Evolutionary conservation across 2,113 vertebrate genomes (phyloP), one percentile per base, ranked within the genome.

Genomic region (Oceanites oceanicus): DNA sequence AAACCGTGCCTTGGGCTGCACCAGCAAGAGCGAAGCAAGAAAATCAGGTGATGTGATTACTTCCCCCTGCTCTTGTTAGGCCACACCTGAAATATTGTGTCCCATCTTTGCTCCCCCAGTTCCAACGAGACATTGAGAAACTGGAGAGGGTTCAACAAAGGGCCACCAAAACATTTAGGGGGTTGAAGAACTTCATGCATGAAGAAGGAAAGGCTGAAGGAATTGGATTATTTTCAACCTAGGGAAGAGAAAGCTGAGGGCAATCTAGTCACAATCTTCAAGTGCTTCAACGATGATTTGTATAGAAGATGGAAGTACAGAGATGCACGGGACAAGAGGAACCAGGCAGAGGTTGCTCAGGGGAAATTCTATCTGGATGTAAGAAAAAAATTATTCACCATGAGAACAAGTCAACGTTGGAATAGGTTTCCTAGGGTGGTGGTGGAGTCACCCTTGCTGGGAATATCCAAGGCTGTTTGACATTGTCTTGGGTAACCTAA

Each of bases 1-100:
- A 88, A 70, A 44, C 50, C 1, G 2, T 59, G 38, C 53, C 44
- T 76, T 63, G 77, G n/a, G 9, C 79, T 74, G 27, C 0, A 0
- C 61, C 84, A 70, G 32, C 68, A 70, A 29, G 32, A 81, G 44
- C 1, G 0, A 16, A 50, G 68, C 32, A n/a, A 55, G 52, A 23
- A 58, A 44, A 66, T 29, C 6, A 5, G 2, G 8, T 53, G 27
- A 14, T 47, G 29, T 10, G 30, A 9, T 86, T 38, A 3, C 45
- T 36, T 66, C 22, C 34, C 23, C 5, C 2, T 23, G 45, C 26
- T 70, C n/a, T 87, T 56, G 19, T 38, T 77, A 42, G 26, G 49
- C 26, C 68, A 25, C 32, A 25, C 4, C 5, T 77, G 53, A 36
- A 56, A 42, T 47, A 16, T 7, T 13, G 9, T 47, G 32, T 70